Evolutionary conservation across 2,797 vertebrate species (phyloP), one percentile per base, ranked within the genome.

Genomic region (Paguma larvata): DNA sequence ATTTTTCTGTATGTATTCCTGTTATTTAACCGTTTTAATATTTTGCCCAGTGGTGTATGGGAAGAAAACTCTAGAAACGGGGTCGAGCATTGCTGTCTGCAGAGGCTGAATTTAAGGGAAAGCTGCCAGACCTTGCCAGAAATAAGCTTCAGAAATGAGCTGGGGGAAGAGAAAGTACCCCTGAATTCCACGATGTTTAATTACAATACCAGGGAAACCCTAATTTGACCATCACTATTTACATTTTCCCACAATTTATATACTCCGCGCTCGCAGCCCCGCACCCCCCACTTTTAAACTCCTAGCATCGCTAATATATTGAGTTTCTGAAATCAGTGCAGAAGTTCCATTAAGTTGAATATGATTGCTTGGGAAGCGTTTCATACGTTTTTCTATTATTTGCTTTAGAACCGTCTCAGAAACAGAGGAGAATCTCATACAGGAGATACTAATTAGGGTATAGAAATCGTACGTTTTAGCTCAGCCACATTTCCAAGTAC

Each of bases 171-270:
- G 72, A 87, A 96, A 93, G 16, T 30, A 80, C n/a, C 85, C 68
- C n/a, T 90, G 94, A 95, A 97, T 92, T 91, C 94, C 91, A 95
- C 79, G 53, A 38, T 67, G 77, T 94, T 97, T 97, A 97, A 95
- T 97, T 91, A 67, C 19, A 97, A 87, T 80, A 68, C 85, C 67
- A 95, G 59, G 93, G 93, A 97, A 97, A 85, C 59, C 67, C 70
- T 96, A 78, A 85, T 92, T 92, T 97, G 32, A 34, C 70, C 89
- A 88, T 85, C 65, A 48, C 82, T 96, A 34, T 83, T 95, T 91
- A 68, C 6, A 34, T 78, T 78, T 97, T 67, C 53, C 80, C 72
- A 93, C 85, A 85, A 27, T 92, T 56, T 87, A 51, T 62, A 48
- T 1, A 83, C 10, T 27, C 32, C 44, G 78, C 65, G 5, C 27